Evolutionary conservation across 2,113 vertebrate species (phyloP).

Genomic region (Dicentrarchus labrax): DNA sequence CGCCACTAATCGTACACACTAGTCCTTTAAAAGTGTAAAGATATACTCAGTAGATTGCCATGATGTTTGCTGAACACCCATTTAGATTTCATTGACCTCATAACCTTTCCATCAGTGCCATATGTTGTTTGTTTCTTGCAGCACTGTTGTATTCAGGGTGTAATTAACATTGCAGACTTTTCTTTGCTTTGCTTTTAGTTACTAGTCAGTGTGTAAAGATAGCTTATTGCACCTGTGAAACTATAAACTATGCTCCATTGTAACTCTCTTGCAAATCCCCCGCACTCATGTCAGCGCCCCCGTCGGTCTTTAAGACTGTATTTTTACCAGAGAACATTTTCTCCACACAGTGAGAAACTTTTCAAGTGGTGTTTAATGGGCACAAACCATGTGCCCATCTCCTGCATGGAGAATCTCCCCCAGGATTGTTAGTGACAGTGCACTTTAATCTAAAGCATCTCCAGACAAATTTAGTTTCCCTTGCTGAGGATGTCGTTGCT

Average conservation of each 20-base stretch:
- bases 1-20: no score
- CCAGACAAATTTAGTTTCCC: constrained; percentile 12
- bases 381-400: not conserved
- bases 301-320: not conserved
- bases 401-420: not conserved
- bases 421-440: not conserved
- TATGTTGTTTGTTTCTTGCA: not conserved
- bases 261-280: not conserved
- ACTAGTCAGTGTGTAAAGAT: not conserved
- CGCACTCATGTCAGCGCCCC: not conserved
- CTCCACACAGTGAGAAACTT: not conserved
- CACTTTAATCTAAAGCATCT: constrained; percentile 16
- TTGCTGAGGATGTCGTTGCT: not conserved
- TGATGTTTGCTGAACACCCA: not conserved
- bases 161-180: not conserved
- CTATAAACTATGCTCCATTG: not conserved
- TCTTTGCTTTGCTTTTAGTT: not conserved
- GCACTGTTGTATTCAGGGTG: not conserved
- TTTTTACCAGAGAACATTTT: not conserved
- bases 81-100: not conserved
- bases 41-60: not conserved
- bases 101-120: not conserved
- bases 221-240: constrained; percentile 5
- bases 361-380: constrained; percentile 2
- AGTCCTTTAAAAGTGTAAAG: no score